A percentile compares a stretch with the other conserved stretches of the same genome.
Evolutionary conservation across 2,113 vertebrate species (phyloP).

Genomic region (Nestor notabilis): DNA sequence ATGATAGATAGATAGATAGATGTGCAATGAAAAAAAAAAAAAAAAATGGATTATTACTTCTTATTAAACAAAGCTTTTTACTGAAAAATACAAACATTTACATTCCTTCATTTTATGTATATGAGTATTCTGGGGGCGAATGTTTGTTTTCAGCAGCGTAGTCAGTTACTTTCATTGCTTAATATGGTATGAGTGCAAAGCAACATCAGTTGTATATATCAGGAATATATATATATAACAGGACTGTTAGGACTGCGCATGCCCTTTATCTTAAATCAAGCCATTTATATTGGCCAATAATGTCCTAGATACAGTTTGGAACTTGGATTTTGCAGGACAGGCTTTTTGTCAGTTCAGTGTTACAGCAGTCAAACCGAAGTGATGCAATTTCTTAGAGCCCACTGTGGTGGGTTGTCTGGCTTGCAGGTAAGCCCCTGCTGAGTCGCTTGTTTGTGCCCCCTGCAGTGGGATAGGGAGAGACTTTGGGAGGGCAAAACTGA

Average conservation of each 20-base stretch:
- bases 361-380: background rate
- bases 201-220: background rate
- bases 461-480: background rate
- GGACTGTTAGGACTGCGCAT: background rate
- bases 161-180: background rate
- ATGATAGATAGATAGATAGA: background rate
- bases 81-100: background rate
- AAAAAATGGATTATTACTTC: background rate
- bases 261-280: background rate
- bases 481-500: background rate
- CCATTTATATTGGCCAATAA: background rate
- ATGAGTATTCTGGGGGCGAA: background rate
- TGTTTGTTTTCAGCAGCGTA: background rate
- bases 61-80: background rate
- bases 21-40: background rate
- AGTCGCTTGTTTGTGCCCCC: rapidly evolving
- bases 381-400: background rate
- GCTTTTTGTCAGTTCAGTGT: background rate
- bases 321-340: background rate
- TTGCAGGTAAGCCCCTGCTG: background rate
- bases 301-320: background rate
- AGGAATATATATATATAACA: background rate
- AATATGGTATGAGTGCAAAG: background rate
- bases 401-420: rapidly evolving
- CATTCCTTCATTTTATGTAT: background rate